Base-by-base conservation (phyloP, 1,140 invertebrate species). In the Muscidifurax raptorellus region DNA sequence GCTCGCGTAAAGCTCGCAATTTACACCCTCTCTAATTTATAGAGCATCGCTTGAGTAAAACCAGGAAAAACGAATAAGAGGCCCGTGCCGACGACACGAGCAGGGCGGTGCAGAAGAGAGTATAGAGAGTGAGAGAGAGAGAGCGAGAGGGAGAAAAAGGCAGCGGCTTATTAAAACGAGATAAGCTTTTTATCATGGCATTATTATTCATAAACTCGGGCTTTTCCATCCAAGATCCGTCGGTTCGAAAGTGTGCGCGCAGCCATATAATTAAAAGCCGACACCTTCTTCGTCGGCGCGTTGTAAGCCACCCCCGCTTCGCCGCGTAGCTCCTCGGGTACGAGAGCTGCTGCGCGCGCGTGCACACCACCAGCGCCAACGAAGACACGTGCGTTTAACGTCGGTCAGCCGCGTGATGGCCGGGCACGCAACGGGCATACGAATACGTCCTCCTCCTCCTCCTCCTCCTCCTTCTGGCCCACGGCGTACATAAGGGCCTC, bases 371-470 rank as follows among this genome's bases (percentile, higher is more conserved):
- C 36, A 10, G 36, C 36, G 1, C 36, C 36, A 40, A 9, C 80
- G 64, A 80, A 67, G 75, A 79, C 84, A 87, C 82, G 82, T 87
- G 85, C 83, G 66, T 86, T 88, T 86, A 86, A 86, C 84, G 83
- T 83, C 30, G 71, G 71, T 74, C 71, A 36, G 71, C 28, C 71
- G 32, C 71, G 32, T 36, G 78, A 59, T 59, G 52, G 13, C 28
- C 47, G 27, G 67, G 80, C 52, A 27, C 66, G 69, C 72, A 32
- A 36, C 59, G 25, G 12, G 59, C 32, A 71, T 82, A 30, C 52
- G 64, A 15, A 83, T 64, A 36, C 18, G 32, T 18, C 32, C 71
- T 59, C 52, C 52, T 59, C 52, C 52, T 22, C 5, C 52, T 47
- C 44, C 44, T 47, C 44, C 15, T 40, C 3, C 36, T 40, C 3